Percentiles rank a stretch among this genome's conserved stretches.
Conservation (phyloP, 2,113 vertebrate genomes). For the Tachysurus fulvidraco region DNA sequence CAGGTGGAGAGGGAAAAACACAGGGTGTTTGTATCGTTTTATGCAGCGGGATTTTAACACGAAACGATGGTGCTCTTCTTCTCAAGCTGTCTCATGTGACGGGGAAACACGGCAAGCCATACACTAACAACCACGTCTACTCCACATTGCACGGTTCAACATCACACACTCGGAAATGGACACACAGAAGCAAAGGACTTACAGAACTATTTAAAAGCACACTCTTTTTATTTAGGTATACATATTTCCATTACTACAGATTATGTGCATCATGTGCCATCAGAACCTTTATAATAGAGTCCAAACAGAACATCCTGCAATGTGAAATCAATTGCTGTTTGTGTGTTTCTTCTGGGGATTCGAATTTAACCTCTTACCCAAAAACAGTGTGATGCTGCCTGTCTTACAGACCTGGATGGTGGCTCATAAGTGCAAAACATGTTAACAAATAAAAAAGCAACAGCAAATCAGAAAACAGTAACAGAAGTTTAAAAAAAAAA, state of each 20-base stretch:
- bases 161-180: conserved; percentile 5
- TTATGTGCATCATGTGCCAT: conserved; percentile 24
- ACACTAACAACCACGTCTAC: conserved; percentile 30
- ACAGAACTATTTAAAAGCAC: conserved; percentile 44
- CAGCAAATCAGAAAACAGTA: background rate
- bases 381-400: background rate
- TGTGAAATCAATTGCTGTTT: conserved; percentile 15
- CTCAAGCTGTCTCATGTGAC: conserved; percentile 18
- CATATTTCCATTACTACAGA: background rate
- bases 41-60: conserved; percentile 17
- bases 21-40: conserved; percentile 36
- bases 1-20: conserved; percentile 12
- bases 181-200: background rate
- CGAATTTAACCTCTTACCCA: background rate
- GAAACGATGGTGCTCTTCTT: conserved; percentile 46
- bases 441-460: background rate
- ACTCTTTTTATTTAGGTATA: conserved; percentile 11
- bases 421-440: background rate
- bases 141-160: conserved; percentile 15
- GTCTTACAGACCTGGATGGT: background rate
- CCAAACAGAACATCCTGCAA: background rate
- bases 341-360: background rate
- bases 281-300: conserved; percentile 5
- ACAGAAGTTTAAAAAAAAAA: background rate
- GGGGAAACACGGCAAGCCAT: conserved; percentile 52